These are phyloP conservation scores for Drosophila maculinotata DNA, from an alignment of 2,888 invertebrate genomes.

Conservation along the genomic window DNA sequence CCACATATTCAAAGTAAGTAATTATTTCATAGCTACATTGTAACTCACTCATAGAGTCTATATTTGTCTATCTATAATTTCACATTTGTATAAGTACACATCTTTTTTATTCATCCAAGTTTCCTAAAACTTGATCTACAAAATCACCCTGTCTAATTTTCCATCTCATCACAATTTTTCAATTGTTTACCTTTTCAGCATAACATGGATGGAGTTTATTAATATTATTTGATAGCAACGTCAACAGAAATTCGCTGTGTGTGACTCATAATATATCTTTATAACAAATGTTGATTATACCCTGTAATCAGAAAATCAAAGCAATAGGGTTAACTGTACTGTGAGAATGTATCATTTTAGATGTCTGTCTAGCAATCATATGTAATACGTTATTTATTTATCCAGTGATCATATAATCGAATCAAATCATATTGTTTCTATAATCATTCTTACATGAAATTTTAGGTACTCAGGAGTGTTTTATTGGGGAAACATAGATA, in stretches of 20 bases:
- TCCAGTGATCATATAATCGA: no score
- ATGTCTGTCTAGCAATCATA: no score
- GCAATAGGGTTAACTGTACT: not conserved
- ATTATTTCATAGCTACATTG: no score
- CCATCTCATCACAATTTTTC: not conserved
- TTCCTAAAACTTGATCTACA: not conserved
- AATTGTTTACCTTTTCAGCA: not conserved
- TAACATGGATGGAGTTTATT: not conserved
- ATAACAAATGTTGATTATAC: not conserved
- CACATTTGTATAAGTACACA: no score
- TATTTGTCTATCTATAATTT: not conserved
- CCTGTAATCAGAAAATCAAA: not conserved
- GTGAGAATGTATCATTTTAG: no score
- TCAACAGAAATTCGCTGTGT: not conserved
- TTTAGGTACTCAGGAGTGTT: no score
- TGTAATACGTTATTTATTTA: no score
- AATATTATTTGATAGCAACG: not conserved
- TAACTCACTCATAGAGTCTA: no score
- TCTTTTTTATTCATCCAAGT: not conserved
- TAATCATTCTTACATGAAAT: no score
- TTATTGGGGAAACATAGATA: no score
- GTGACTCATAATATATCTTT: slow-evolving; percentile 20
- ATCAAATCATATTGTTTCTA: no score
- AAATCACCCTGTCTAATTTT: not conserved
- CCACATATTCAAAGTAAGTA: no score